Conservation (phyloP, 2,888 invertebrate genomes). For the Nycteola revayana region DNA sequence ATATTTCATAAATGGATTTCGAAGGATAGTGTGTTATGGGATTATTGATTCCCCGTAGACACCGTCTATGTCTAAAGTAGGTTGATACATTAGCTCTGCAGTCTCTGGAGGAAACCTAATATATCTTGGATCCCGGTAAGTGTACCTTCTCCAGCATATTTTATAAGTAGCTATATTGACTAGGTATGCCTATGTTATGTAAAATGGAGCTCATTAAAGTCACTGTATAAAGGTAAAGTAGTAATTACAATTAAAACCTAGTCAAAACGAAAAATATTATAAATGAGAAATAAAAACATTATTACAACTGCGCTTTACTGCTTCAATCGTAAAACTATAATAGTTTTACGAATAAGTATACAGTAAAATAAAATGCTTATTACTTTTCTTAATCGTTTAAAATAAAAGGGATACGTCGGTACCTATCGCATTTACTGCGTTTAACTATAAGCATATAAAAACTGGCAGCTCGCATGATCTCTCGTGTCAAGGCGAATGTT, state of each 20-base stretch:
- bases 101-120: constrained; percentile 49
- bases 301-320: no score
- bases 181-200: no score
- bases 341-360: neutral
- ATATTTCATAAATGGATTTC: constrained; percentile 75
- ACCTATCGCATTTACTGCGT: no score
- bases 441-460: no score
- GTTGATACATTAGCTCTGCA: constrained; percentile 44
- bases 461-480: constrained; percentile 1
- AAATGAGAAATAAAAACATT: no score
- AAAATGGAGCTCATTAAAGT: no score
- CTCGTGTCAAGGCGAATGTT: constrained; percentile 9
- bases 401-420: no score
- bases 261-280: no score
- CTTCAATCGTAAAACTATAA: neutral
- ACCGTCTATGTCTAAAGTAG: constrained; percentile 40
- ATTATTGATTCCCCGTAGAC: constrained; percentile 63
- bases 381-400: no score
- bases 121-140: constrained; percentile 35
- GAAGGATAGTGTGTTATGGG: constrained; percentile 60
- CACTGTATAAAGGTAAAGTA: no score
- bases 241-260: no score
- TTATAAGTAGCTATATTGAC: constrained; percentile 14
- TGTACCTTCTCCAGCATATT: constrained; percentile 24
- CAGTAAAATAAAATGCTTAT: neutral